Percentiles rank a stretch among this genome's conserved stretches.
Conservation (phyloP, 2,797 vertebrate genomes). For the Mus caroli region DNA sequence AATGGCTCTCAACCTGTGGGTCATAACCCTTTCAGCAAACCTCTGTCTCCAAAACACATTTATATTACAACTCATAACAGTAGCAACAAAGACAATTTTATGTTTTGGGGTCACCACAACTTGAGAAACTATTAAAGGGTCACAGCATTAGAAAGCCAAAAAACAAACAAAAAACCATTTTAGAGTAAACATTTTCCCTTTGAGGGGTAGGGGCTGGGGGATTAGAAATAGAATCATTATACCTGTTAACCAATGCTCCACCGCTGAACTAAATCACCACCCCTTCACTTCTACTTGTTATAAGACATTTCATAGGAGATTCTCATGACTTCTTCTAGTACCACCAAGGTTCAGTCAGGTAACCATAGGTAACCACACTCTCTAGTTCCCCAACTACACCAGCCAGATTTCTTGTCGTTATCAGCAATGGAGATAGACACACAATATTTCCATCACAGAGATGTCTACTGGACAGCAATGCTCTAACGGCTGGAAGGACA, state of each 20-base stretch:
- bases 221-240: background rate
- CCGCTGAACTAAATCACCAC: background rate
- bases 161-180: background rate
- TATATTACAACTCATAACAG: background rate
- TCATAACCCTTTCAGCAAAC: background rate
- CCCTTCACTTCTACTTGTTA: background rate
- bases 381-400: background rate
- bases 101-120: background rate
- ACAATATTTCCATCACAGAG: constrained; percentile 44
- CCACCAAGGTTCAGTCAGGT: background rate
- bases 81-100: background rate
- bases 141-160: background rate
- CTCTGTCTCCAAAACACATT: background rate
- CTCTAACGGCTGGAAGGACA: background rate
- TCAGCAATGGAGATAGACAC: background rate
- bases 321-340: constrained; percentile 27
- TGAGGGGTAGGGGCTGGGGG: background rate
- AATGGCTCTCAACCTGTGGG: background rate
- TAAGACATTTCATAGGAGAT: constrained; percentile 12
- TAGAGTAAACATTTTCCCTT: background rate
- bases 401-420: constrained; percentile 25
- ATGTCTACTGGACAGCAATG: constrained; percentile 16
- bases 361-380: constrained; percentile 14
- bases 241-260: background rate
- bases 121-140: background rate